A percentile compares a stretch with the other conserved stretches of the same genome.
These are phyloP conservation scores for Drosophila seguyi DNA, from an alignment of 1,140 invertebrate species.

Conservation along the genomic window DNA sequence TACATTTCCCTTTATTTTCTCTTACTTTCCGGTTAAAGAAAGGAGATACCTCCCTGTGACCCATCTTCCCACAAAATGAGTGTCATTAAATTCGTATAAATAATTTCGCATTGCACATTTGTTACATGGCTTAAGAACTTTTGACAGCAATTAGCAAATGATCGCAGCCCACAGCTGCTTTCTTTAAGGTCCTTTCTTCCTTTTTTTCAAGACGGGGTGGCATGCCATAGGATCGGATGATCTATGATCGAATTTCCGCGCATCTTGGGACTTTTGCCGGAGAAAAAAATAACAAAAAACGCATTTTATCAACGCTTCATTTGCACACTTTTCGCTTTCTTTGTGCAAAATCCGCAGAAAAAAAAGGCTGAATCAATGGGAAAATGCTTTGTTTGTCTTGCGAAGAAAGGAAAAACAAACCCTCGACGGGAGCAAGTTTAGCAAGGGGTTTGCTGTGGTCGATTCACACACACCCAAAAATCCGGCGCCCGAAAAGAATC, in stretches of 20 bases:
- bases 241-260: conserved; percentile 51
- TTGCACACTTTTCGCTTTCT: conserved; percentile 60
- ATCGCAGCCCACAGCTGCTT: conserved; percentile 46
- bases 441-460: conserved; percentile 67
- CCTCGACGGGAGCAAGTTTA: conserved; percentile 55
- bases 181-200: not conserved
- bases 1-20: not conserved
- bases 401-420: conserved; percentile 80
- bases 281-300: conserved; percentile 34
- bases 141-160: conserved; percentile 56
- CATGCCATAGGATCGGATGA: conserved; percentile 28
- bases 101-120: conserved; percentile 30
- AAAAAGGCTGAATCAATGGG: conserved; percentile 30
- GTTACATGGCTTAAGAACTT: conserved; percentile 39
- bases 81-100: conserved; percentile 46
- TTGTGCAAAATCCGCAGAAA: conserved; percentile 46
- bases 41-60: not conserved
- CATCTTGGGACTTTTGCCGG: conserved; percentile 27
- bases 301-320: conserved; percentile 73
- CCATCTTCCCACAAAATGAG: conserved; percentile 2
- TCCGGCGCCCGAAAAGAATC: conserved; percentile 14
- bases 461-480: conserved; percentile 48
- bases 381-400: conserved; percentile 67
- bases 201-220: conserved; percentile 12
- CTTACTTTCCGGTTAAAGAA: not conserved